These are phyloP conservation scores for Ameiurus melas DNA, from an alignment of 2,113 vertebrate species.

Conservation along the genomic window DNA sequence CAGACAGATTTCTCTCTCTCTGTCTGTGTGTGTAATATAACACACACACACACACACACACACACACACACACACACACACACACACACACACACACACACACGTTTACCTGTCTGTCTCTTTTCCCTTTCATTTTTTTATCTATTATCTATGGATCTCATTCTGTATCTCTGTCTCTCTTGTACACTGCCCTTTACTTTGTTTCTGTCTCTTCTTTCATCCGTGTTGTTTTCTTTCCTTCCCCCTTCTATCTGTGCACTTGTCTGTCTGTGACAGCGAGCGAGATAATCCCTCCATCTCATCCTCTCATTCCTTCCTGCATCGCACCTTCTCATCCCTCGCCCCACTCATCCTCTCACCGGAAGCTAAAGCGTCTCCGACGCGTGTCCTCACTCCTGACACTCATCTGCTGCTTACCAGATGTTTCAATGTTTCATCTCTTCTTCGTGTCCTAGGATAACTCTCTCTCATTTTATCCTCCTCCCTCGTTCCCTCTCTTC, in stretches of 20 bases:
- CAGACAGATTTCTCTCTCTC: not conserved
- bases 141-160: not conserved
- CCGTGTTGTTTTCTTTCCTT: not conserved
- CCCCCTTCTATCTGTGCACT: not conserved
- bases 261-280: not conserved
- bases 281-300: not conserved
- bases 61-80: too few relatives aligned
- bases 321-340: not conserved
- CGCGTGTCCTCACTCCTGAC: not conserved
- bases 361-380: not conserved
- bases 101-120: not conserved
- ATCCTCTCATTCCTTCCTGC: not conserved
- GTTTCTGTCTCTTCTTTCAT: not conserved
- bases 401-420: not conserved
- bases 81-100: too few relatives aligned
- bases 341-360: not conserved
- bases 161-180: not conserved
- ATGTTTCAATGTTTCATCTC: slow-evolving; percentile 5
- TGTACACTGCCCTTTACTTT: not conserved
- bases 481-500: slow-evolving; percentile 21
- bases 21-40: not conserved
- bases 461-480: slow-evolving; percentile 1
- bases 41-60: slow-evolving; percentile 15
- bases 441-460: not conserved
- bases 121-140: not conserved